Percentiles rank a stretch among this genome's conserved stretches.
phyloP scores from a whole-genome alignment of 2,113 vertebrate genomes.

The Hystrix brachyura region DNA sequence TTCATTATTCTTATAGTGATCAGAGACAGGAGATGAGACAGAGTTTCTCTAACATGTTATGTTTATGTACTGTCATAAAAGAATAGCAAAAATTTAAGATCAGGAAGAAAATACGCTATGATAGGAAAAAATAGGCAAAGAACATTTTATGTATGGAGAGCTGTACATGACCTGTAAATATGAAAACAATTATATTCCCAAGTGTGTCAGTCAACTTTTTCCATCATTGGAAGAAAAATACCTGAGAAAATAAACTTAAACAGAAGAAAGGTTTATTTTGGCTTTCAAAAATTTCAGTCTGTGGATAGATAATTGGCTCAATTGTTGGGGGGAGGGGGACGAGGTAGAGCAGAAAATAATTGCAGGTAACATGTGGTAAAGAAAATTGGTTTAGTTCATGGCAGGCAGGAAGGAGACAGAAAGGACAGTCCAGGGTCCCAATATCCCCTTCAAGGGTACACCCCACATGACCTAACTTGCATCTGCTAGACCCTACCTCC shows the following conservation, averaged over 20 bases:
- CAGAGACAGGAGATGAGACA: background rate
- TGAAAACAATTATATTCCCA: background rate
- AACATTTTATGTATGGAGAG: background rate
- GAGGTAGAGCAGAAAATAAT: background rate
- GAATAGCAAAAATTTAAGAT: background rate
- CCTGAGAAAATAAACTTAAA: background rate
- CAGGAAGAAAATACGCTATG: background rate
- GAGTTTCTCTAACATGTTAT: background rate
- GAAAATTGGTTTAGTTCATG: background rate
- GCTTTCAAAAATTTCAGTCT: background rate
- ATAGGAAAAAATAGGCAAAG: background rate
- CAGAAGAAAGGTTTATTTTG: background rate
- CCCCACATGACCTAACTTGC: background rate
- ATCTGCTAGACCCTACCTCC: background rate
- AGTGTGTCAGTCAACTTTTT: background rate
- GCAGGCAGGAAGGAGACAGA: background rate
- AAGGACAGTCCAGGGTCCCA: background rate
- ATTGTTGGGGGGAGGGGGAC: background rate
- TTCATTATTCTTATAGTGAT: background rate
- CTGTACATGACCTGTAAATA: background rate
- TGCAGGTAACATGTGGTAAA: rapidly evolving
- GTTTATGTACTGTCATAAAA: background rate
- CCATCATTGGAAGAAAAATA: background rate
- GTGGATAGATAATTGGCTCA: background rate
- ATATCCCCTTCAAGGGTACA: no score